Evolutionary conservation across 2,888 invertebrate genomes (phyloP).

Genomic region (Mystacides longicornis): DNA sequence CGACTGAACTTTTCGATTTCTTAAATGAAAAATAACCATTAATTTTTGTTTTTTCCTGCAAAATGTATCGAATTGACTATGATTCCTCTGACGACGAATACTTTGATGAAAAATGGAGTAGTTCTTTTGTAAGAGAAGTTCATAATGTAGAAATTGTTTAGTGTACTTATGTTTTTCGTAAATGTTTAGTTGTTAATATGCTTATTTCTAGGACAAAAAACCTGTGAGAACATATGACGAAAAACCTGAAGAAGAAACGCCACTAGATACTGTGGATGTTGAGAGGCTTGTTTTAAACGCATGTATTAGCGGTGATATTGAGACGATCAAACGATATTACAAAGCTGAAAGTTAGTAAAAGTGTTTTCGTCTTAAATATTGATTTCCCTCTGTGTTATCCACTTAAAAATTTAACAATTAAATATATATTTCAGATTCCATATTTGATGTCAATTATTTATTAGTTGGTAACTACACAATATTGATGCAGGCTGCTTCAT

Average conservation of each 20-base stretch:
- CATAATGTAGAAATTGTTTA: neutral
- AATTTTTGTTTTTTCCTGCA: too few relatives aligned
- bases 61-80: neutral
- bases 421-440: constrained; percentile 3
- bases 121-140: neutral
- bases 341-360: neutral
- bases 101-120: neutral
- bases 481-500: constrained; percentile 18
- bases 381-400: neutral
- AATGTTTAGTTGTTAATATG: neutral
- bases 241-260: neutral
- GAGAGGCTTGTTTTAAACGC: neutral
- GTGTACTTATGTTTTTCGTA: neutral
- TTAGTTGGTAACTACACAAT: constrained; percentile 8
- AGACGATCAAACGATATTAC: neutral
- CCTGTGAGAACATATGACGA: neutral
- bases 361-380: neutral
- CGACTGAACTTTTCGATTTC: too few relatives aligned
- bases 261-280: neutral
- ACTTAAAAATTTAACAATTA: neutral
- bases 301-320: neutral
- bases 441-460: constrained; percentile 6
- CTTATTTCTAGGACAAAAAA: neutral
- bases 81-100: neutral
- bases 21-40: too few relatives aligned